Evolutionary conservation across 2,888 invertebrate species (phyloP).

Genomic region (Diaprepes abbreviatus): DNA sequence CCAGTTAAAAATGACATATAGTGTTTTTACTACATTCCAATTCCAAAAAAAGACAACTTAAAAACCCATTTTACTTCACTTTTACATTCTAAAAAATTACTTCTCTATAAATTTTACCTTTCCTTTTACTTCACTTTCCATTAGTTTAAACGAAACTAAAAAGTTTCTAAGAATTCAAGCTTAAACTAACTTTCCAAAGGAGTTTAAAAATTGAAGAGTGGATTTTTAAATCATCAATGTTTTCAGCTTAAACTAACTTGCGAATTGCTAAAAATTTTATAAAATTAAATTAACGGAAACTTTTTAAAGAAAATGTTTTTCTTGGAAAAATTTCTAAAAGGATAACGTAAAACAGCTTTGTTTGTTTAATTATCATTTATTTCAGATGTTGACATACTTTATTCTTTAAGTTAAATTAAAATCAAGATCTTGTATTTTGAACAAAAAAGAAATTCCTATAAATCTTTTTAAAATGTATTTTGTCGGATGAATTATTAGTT

Average conservation of each 20-base stretch:
- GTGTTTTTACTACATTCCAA: no score
- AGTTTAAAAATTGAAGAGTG: constrained; percentile 12
- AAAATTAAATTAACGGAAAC: constrained; percentile 5
- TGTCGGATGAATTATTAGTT: no score
- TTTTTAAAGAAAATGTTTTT: constrained; percentile 7
- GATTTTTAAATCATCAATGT: constrained; percentile 30
- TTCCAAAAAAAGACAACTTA: no score
- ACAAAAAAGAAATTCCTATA: no score
- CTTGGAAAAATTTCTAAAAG: not conserved
- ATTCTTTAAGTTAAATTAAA: not conserved
- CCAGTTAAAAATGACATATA: no score
- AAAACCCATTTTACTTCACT: no score
- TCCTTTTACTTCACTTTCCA: constrained; percentile 4
- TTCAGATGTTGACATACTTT: not conserved
- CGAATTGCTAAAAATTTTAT: constrained; percentile 13
- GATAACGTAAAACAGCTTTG: not conserved
- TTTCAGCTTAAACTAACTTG: constrained; percentile 32
- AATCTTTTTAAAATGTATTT: no score
- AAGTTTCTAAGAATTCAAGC: not conserved
- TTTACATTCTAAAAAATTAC: not conserved
- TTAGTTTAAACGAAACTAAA: constrained; percentile 9
- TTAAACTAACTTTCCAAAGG: not conserved
- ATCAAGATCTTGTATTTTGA: not conserved
- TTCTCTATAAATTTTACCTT: not conserved
- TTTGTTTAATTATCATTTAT: not conserved